These are phyloP conservation scores for Bubo blakistoni DNA, from an alignment of 2,113 vertebrate species.

Conservation along the genomic window DNA sequence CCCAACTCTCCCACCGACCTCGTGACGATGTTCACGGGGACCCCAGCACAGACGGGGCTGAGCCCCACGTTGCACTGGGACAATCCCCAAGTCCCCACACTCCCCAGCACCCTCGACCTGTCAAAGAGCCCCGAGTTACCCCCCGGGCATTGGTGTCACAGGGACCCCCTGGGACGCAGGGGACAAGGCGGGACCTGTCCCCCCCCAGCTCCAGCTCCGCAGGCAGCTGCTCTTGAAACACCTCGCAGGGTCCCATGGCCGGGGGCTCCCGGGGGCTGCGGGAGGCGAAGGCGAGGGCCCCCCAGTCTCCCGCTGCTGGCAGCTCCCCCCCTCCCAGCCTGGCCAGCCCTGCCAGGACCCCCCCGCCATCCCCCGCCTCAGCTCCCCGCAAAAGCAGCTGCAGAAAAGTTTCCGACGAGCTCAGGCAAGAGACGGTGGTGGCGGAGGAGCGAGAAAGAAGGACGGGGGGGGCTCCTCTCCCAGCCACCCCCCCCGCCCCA, in stretches of 20 bases:
- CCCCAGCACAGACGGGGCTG: background rate
- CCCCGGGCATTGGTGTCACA: fast-evolving
- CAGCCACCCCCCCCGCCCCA: background rate
- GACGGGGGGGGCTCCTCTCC: background rate
- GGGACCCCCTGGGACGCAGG: background rate
- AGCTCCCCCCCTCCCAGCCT: background rate
- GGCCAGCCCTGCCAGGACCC: background rate
- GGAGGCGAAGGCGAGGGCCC: fast-evolving
- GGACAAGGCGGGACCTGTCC: background rate
- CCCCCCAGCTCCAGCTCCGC: background rate
- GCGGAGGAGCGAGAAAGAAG: background rate
- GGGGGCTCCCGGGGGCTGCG: fast-evolving
- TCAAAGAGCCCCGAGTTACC: background rate
- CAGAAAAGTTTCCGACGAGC: background rate
- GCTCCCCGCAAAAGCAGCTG: background rate
- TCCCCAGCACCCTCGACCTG: background rate
- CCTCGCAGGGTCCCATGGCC: fast-evolving
- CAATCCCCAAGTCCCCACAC: background rate
- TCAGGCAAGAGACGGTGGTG: background rate
- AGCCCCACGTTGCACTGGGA: background rate
- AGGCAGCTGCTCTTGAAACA: background rate
- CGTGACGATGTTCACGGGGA: background rate
- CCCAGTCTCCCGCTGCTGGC: background rate
- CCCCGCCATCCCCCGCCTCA: fast-evolving
- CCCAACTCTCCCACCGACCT: background rate